Base-by-base conservation (phyloP, 2,888 invertebrate species). In the Cyaniris semiargus region DNA sequence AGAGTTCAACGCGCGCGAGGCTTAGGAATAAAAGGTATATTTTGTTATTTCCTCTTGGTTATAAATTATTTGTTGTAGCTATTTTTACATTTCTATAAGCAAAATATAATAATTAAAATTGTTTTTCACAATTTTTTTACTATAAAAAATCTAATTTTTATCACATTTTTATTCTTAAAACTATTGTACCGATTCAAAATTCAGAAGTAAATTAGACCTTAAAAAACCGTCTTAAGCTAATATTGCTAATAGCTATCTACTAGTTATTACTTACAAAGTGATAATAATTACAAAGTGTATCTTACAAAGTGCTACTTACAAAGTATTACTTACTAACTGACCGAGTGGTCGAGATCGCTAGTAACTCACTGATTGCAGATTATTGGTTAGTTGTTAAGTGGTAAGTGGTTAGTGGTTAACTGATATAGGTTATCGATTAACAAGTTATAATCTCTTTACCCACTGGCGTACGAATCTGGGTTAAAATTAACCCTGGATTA, bases 311-410 rank as follows among this genome's bases (percentile, higher is more conserved):
- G 23, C 23, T 15, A 15, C 27, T 66, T 27, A 66, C 27, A 31
- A 66, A 66, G 66, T 66, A 15, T 66, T 31, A 60, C 60, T 58
- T 58, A 66, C 27, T 27, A 31, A 66, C 27, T 66, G 66, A 31
- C 66, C 66, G 66, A 31, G 66, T 66, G 27, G 18, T 66, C 66
- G 66, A 13, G 13, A 66, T 31, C 66, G 27, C 2, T 66, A 66
- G 31, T 66, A 66, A 66, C 27, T 27, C 27, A 66, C 66, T 31
- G 66, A 66, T 66, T 66, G 4, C 27, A 31, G 66, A 18, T 66
- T 66, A 66, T 27, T 66, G 66, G 27, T 66, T 31, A 66, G 27
- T 31, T 27, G 66, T 66, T 27, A 66, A 66, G 27, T 27, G 60
- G 21, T 60, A 13, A 23, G 10, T 23, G 66, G 66, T 66, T 23